Base-by-base conservation (phyloP, 2,888 invertebrate species). In the Leptinotarsa haldemani region DNA sequence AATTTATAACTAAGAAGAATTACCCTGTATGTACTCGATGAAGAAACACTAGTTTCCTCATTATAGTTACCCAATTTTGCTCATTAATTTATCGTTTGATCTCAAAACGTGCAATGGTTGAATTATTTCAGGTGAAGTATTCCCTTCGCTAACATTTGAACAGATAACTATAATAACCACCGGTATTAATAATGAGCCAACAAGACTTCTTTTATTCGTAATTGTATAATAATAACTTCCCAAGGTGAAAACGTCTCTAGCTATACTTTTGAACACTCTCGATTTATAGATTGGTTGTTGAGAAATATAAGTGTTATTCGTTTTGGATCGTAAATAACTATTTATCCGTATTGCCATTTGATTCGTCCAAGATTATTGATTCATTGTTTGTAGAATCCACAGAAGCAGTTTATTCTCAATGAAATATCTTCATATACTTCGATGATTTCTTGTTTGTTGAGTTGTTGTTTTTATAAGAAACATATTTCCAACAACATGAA, bases 21-120 rank as follows among this genome's bases (percentile, higher is more conserved):
- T 15, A 56, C 56, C 56, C 56, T 56, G 13, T 56, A 56, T 4
- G 18, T 4, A 13, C 4, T 20, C 56, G 56, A 56, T 56, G 56
- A 20, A 22, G 22, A 22, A 56, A 56, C 13, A 56, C 12, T 12
- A 3, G 18, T 18, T 52, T 20, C 20, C 56, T 56, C 56, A 22
- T 25, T 56, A 52, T 18, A 56, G 56, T 56, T 56, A 56, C 56
- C 56, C 56, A 56, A 56, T 56, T 1, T 56, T 56, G 13, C 56
- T 56, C 4, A 15, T 56, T 56, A 20, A 56, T 56, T 56, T 56
- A 56, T 56, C 56, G 56, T 22, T 56, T 20, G 22, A 56, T 56
- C 56, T 56, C 13, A 1, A 20, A 56, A 56, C 15, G 56, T 56
- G 56, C 56, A 56, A 56, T 22, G 56, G 12, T 22, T 56, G 22